Evolutionary conservation across 2,113 vertebrate species (phyloP).

Genomic region (Theristicus caerulescens): DNA sequence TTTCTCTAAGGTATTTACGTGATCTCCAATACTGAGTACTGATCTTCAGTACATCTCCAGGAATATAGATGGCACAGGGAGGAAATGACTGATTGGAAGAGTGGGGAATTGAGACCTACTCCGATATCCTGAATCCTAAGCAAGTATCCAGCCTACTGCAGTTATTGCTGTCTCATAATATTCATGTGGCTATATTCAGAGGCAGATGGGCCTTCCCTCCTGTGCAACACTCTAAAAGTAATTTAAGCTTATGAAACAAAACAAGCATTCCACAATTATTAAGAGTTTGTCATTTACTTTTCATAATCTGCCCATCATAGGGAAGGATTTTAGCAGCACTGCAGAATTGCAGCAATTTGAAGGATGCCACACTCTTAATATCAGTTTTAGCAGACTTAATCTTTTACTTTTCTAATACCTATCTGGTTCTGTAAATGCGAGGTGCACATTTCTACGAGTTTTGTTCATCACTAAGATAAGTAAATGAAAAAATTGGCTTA

Average conservation of each 20-base stretch:
- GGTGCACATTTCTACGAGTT: background rate
- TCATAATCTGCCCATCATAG: background rate
- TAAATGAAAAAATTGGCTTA: background rate
- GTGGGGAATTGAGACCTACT: conserved; percentile 19
- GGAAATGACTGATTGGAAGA: conserved; percentile 1
- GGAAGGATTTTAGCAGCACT: conserved; percentile 17
- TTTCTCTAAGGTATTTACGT: conserved; percentile 21
- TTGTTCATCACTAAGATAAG: background rate
- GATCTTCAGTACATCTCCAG: conserved; percentile 9
- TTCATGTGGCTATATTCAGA: background rate
- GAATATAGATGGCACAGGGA: background rate
- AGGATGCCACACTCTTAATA: background rate
- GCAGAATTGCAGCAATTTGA: background rate
- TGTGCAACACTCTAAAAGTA: background rate
- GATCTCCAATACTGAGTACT: background rate
- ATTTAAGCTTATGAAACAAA: conserved; percentile 53
- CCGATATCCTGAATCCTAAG: background rate
- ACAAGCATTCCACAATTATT: conserved; percentile 6
- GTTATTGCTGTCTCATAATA: background rate
- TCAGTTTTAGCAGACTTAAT: background rate
- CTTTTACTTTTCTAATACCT: background rate
- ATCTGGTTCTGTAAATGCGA: background rate
- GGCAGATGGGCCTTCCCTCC: conserved; percentile 15
- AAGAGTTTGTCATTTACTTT: conserved; percentile 24
- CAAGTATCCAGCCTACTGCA: background rate